Percentiles rank a stretch among this genome's conserved stretches.
These are phyloP conservation scores for Bactericera cockerelli DNA, from an alignment of 1,140 invertebrate species.

Conservation along the genomic window DNA sequence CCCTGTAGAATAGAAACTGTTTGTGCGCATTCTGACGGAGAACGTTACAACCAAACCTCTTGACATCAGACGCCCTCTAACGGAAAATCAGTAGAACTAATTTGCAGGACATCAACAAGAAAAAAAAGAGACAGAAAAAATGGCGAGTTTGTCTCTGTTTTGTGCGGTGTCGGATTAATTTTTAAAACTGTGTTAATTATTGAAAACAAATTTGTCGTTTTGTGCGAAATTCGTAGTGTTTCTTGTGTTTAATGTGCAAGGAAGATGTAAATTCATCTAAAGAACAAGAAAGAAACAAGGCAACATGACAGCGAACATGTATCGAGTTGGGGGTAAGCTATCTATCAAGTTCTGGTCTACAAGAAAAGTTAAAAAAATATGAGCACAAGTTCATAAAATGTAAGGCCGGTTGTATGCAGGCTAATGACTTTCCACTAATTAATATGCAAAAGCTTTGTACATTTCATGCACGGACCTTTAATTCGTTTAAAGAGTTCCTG, in stretches of 20 bases:
- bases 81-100: not conserved
- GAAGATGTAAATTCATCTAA: not conserved
- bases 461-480: too few species aligned
- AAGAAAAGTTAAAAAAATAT: not conserved
- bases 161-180: slow-evolving; percentile 4
- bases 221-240: not conserved
- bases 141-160: slow-evolving; percentile 7
- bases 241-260: not conserved
- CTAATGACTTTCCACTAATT: too few species aligned
- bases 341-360: not conserved
- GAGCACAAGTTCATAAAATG: not conserved
- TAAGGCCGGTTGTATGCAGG: not conserved
- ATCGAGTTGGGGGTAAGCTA: slow-evolving; percentile 6
- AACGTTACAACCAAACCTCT: too few species aligned
- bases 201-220: not conserved
- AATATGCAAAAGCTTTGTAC: too few species aligned
- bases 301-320: not conserved
- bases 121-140: slow-evolving; percentile 1
- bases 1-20: too few species aligned
- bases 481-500: too few species aligned
- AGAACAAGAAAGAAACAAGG: not conserved
- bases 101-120: not conserved
- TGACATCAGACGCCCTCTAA: not conserved
- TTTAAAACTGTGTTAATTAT: not conserved
- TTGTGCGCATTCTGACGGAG: too few species aligned